Conservation (phyloP, 2,888 invertebrate genomes). For the Drosophila antonietae region DNA sequence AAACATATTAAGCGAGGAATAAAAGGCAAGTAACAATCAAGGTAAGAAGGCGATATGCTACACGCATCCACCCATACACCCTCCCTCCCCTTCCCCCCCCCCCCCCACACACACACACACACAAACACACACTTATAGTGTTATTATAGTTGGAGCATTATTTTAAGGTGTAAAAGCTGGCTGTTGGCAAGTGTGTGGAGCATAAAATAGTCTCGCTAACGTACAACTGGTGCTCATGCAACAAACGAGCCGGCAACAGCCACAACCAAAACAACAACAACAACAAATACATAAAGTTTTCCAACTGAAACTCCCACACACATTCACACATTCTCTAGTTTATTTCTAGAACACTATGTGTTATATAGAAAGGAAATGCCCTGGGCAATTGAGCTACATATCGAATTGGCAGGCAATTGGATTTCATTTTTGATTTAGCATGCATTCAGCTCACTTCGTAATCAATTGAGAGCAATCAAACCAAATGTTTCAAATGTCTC, state of each 20-base stretch:
- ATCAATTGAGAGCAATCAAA: conserved; percentile 65
- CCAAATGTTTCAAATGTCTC: conserved; percentile 14
- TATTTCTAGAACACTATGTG: background rate
- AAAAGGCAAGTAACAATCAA: conserved; percentile 14
- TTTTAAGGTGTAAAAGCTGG: conserved; percentile 36
- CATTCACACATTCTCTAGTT: background rate
- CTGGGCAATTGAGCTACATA: conserved; percentile 16
- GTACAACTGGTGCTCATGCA: conserved; percentile 27
- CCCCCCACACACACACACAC: background rate
- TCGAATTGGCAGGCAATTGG: conserved; percentile 48
- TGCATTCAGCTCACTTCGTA: conserved; percentile 36
- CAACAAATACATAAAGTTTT: conserved; percentile 12
- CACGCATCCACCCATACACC: background rate
- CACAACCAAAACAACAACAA: background rate
- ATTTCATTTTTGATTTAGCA: conserved; percentile 54
- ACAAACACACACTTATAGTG: conserved; percentile 14
- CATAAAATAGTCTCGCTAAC: conserved; percentile 45
- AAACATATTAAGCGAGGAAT: conserved; percentile 4
- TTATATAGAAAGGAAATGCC: conserved; percentile 7
- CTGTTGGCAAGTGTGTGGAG: conserved; percentile 30
- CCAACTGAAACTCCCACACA: conserved; percentile 1
- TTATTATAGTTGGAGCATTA: conserved; percentile 27
- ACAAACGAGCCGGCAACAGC: conserved; percentile 20
- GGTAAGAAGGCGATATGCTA: conserved; percentile 18
- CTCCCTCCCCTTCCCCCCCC: background rate